Evolutionary conservation across 2,113 vertebrate species (phyloP), one percentile per base, ranked within the genome.

Genomic region (Proterorhinus semilunaris): DNA sequence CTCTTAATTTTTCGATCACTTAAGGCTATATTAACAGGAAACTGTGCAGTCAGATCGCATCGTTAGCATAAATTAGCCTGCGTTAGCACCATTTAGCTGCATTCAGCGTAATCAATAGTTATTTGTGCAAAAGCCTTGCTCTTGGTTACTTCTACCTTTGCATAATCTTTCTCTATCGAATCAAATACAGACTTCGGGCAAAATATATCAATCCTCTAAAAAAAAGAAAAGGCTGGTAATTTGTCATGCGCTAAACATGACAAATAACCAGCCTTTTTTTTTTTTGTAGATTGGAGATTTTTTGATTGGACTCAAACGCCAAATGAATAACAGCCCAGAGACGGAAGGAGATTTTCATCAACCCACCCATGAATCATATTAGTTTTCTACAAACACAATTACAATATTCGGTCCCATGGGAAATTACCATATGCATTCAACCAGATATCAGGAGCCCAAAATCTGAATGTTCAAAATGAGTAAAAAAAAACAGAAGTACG

Each of bases 361-460:
- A 65, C 5, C 16, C 3, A 36, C 12, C 8, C 68, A 17, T 27
- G 16, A 66, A 53, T 75, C 17, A 36, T 36, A 52, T 44, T 55
- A 27, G 57, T 62, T 50, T 68, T 62, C 50, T 50, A 45, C 48
- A 13, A 66, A 68, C 59, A 64, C 36, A 78, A 69, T 74, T 57
- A 71, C 27, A 51, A 51, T 65, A 53, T 49, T 47, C 65, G 74
- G 51, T 68, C 78, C 69, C 63, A 15, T 4, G 71, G 78, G 76
- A 77, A 79, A 77, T 81, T 62, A 68, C 49, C 64, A 50, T 64
- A 50, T 62, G 53, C 55, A 15, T 65, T 71, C 44, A 51, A 49
- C 45, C 57, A 61, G n/a, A 61, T 61, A 61, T n/a, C 3, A 43
- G 55, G 11, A 58, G 27, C 13, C 13, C 12, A 10, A 61, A n/a